These are phyloP conservation scores for Scytalopus superciliaris DNA, from an alignment of 2,113 vertebrate species.

Conservation along the genomic window DNA sequence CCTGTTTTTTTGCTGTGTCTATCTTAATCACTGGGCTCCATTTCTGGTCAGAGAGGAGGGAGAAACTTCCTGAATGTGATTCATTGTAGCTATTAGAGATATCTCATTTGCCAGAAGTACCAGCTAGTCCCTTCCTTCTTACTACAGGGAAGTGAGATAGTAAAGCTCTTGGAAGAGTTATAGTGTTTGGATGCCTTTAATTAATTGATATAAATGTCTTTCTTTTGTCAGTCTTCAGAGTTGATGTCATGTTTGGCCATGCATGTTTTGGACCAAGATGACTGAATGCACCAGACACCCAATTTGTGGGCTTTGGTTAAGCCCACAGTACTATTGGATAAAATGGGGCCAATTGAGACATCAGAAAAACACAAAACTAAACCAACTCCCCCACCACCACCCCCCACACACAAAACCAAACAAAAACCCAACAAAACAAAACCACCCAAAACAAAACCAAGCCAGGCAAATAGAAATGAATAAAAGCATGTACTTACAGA, in stretches of 20 bases:
- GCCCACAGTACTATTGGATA: neutral
- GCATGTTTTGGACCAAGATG: neutral
- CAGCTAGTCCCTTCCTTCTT: neutral
- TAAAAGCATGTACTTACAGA: slow-evolving; percentile 34
- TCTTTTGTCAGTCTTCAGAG: neutral
- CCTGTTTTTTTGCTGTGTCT: neutral
- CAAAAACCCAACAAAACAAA: neutral
- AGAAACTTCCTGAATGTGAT: neutral
- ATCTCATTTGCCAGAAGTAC: neutral
- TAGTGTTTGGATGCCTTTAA: neutral
- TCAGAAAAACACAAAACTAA: neutral
- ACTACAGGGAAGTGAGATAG: neutral
- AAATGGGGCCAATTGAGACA: neutral
- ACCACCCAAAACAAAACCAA: neutral
- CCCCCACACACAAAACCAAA: no score
- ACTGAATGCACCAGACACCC: neutral
- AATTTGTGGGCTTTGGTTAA: slow-evolving; percentile 11
- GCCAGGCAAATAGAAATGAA: neutral
- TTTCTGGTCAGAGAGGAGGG: neutral
- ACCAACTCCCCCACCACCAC: no score
- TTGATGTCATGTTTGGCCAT: slow-evolving; percentile 1
- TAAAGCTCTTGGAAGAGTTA: neutral
- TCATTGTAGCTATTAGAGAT: neutral
- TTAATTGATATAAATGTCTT: neutral
- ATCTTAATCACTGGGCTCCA: neutral